These are phyloP conservation scores for Volucella inflata DNA, from an alignment of 2,888 invertebrate species.

Conservation along the genomic window DNA sequence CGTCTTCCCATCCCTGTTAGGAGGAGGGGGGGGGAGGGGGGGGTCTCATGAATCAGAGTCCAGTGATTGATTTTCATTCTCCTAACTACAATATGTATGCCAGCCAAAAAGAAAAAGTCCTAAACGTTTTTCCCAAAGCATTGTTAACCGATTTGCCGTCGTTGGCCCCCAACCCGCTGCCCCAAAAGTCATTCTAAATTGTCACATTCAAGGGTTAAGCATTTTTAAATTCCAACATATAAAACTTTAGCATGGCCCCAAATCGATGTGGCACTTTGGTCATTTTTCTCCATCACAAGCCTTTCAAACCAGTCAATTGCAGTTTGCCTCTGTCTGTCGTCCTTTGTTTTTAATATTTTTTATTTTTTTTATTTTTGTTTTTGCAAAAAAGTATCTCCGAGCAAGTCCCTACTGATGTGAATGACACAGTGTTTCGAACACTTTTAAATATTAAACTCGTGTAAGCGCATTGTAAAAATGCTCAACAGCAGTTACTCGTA, in stretches of 20 bases:
- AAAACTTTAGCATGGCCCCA: not conserved
- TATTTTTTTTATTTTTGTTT: not conserved
- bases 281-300: constrained; percentile 12
- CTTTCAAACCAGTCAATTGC: not conserved
- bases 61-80: no score
- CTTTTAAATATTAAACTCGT: constrained; percentile 61
- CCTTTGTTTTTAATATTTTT: not conserved
- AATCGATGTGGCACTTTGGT: constrained; percentile 15
- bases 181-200: no score
- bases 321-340: not conserved
- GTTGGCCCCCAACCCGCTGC: no score
- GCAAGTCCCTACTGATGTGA: not conserved
- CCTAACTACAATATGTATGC: no score
- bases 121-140: no score
- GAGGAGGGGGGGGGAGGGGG: no score
- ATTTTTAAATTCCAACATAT: constrained; percentile 19
- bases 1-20: no score
- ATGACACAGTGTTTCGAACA: constrained; percentile 7
- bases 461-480: constrained; percentile 40
- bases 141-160: no score
- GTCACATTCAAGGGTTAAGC: constrained; percentile 3
- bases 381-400: not conserved
- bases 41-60: no score
- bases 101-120: no score
- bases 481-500: constrained; percentile 32